Evolutionary conservation across 2,113 vertebrate species (phyloP), one percentile per base, ranked within the genome.

Genomic region (Syrrhaptes paradoxus): DNA sequence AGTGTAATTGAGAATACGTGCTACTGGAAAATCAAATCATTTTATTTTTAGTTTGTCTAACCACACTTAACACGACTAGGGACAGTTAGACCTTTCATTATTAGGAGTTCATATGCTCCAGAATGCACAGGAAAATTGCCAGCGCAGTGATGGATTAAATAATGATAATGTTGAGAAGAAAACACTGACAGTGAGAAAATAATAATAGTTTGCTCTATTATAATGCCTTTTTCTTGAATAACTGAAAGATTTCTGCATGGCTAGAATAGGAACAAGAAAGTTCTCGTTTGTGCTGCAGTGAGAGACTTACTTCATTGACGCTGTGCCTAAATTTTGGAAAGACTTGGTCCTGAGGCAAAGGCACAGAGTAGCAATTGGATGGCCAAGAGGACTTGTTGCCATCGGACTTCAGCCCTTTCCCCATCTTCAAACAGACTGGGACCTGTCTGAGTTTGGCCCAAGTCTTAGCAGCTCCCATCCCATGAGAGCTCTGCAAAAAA

Each of bases 41-140:
- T 96, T 95, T 96, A 94, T 87, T 91, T 94, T 93, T 95, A 86
- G 94, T 83, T 89, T 92, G 73, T 82, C 94, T 96, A 96, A 95
- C 95, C 73, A 94, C 76, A 38, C 82, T 96, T 96, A 95, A 91
- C 91, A 93, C n/a, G 58, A 84, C 94, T 91, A 85, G 95, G 84
- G 87, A 96, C 94, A 87, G 46, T 86, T 90, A 95, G 95, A 95
- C 95, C 89, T 96, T 92, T 90, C 83, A 85, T 97, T 96, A 96
- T 97, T 96, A 96, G 85, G 89, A 94, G 90, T 90, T 95, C 89
- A 90, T 86, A 96, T 93, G 94, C 93, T 96, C 77, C 77, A 94
- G 66, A 97, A 93, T 77, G 90, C 87, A 77, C 84, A 45, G 90
- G 92, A 74, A 94, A 94, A 95, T 94, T 93, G 78, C 70, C 89